Evolutionary conservation across 2,888 invertebrate genomes (phyloP).

Genomic region (Aporophyla lueneburgensis): DNA sequence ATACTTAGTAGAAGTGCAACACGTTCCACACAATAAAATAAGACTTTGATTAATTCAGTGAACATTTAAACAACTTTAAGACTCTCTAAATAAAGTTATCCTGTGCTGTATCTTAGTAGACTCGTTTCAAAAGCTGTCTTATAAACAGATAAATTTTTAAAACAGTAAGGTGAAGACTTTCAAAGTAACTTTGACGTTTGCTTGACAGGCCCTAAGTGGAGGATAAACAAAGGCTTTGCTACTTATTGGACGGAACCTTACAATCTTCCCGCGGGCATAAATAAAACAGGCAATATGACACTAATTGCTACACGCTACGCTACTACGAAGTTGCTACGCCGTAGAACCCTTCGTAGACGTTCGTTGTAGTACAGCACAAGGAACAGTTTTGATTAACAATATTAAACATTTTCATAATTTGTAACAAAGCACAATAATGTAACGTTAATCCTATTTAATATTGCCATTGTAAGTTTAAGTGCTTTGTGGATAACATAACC

Average conservation of each 20-base stretch:
- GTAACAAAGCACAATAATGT: constrained; percentile 14
- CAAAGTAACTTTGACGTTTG: constrained; percentile 57
- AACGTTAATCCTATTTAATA: constrained; percentile 25
- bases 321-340: constrained; percentile 76
- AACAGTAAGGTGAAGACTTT: constrained; percentile 8
- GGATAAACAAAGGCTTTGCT: constrained; percentile 62
- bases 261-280: constrained; percentile 68
- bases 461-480: constrained; percentile 29
- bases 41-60: background rate
- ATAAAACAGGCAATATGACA: constrained; percentile 77
- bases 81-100: constrained; percentile 1
- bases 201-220: constrained; percentile 44
- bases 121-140: constrained; percentile 5
- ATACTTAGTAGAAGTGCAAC: background rate
- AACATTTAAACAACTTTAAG: constrained; percentile 9
- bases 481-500: constrained; percentile 42
- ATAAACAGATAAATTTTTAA: constrained; percentile 42
- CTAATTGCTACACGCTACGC: constrained; percentile 80
- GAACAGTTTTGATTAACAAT: constrained; percentile 44
- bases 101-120: background rate
- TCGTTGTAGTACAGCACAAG: constrained; percentile 57
- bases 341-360: constrained; percentile 71
- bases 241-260: constrained; percentile 51
- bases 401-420: constrained; percentile 32
- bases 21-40: background rate